These are phyloP conservation scores for Pegoplata infirma DNA, from an alignment of 2,888 invertebrate species.

Conservation along the genomic window DNA sequence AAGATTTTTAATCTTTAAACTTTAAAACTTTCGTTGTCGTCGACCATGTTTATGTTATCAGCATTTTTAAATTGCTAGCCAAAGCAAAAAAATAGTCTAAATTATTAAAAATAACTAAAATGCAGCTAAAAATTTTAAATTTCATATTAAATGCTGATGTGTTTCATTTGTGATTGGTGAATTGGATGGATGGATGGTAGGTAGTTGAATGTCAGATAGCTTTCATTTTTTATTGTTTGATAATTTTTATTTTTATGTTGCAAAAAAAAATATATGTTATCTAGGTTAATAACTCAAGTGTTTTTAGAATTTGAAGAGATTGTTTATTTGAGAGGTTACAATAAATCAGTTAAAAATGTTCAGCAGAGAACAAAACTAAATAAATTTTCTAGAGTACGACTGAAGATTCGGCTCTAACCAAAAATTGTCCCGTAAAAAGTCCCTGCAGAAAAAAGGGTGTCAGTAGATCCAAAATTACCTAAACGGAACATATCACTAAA, in stretches of 20 bases:
- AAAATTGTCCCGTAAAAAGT: no score
- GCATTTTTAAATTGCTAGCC: neutral
- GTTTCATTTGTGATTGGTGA: conserved; percentile 32
- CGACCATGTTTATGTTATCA: neutral
- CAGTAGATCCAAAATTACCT: no score
- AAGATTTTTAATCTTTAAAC: neutral
- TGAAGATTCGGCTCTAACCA: no score
- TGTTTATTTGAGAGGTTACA: no score
- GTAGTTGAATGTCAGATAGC: neutral
- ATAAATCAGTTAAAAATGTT: no score
- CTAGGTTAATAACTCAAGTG: neutral
- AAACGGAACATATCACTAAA: no score
- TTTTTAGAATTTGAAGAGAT: neutral
- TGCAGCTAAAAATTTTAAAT: conserved; percentile 6
- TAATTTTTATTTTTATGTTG: neutral
- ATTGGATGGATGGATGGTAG: neutral
- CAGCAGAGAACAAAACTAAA: no score
- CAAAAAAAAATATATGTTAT: neutral
- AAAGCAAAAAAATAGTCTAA: neutral
- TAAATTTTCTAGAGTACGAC: no score
- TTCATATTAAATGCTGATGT: conserved; percentile 27
- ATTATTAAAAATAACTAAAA: conserved; percentile 28
- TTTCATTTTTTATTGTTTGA: neutral
- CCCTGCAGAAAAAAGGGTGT: no score
- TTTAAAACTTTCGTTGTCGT: neutral